phyloP scores from a whole-genome alignment of 2,113 vertebrate species.

The Tapirus terrestris region DNA sequence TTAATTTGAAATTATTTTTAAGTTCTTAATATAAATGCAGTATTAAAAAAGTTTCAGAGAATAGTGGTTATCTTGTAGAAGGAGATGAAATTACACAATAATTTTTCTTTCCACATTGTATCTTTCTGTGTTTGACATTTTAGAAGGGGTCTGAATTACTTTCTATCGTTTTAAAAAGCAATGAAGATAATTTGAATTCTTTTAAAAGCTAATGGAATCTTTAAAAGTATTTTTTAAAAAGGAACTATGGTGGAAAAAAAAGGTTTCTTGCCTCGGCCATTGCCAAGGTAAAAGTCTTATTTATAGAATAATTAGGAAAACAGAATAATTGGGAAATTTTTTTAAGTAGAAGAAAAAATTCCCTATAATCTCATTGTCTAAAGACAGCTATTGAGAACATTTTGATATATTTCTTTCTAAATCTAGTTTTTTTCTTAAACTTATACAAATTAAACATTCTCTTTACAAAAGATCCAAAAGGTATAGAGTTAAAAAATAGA shows the following conservation, averaged over 20 bases:
- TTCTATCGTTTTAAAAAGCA: constrained; percentile 63
- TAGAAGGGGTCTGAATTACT: background rate
- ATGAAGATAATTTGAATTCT: constrained; percentile 57
- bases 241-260: constrained; percentile 2
- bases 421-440: background rate
- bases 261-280: background rate
- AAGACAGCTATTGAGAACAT: constrained; percentile 61
- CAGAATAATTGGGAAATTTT: constrained; percentile 60
- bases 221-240: constrained; percentile 42
- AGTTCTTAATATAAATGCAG: constrained; percentile 13
- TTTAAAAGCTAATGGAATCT: constrained; percentile 65
- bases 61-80: constrained; percentile 15
- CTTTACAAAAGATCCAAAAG: constrained; percentile 44
- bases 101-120: background rate
- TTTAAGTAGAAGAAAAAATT: constrained; percentile 65
- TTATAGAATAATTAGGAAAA: constrained; percentile 57
- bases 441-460: constrained; percentile 61
- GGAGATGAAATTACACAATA: background rate
- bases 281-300: constrained; percentile 66
- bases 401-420: constrained; percentile 56
- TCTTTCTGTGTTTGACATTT: constrained; percentile 65
- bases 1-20: constrained; percentile 44
- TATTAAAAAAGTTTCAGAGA: constrained; percentile 53
- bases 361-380: constrained; percentile 55
- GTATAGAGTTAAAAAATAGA: constrained; percentile 17